phyloP scores from a whole-genome alignment of 2,888 invertebrate genomes.

The Diarsia dahlii region DNA sequence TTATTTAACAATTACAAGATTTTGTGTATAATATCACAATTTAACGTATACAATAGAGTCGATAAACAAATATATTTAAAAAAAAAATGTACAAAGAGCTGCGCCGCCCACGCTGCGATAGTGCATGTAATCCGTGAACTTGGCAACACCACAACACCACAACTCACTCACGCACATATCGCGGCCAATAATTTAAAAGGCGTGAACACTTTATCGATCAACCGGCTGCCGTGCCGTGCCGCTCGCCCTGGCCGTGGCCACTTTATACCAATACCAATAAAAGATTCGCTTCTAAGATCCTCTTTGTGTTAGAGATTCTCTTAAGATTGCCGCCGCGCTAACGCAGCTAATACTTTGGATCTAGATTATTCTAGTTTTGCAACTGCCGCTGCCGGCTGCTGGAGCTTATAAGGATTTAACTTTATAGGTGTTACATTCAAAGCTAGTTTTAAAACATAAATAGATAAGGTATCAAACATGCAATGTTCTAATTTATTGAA shows the following conservation, averaged over 20 bases:
- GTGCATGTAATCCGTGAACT: constrained; percentile 54
- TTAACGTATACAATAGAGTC: constrained; percentile 3
- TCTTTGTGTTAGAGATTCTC: constrained; percentile 57
- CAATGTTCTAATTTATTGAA: background rate
- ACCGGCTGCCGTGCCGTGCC: constrained; percentile 39
- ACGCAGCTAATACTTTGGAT: constrained; percentile 35
- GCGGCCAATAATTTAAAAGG: constrained; percentile 65
- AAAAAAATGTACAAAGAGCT: constrained; percentile 45
- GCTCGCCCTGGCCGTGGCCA: constrained; percentile 46
- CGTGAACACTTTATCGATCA: constrained; percentile 63
- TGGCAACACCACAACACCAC: constrained; percentile 63
- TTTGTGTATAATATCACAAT: background rate
- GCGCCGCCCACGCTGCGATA: constrained; percentile 51
- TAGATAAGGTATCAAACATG: background rate
- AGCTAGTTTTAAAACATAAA: background rate
- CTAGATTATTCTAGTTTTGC: constrained; percentile 44
- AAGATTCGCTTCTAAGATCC: constrained; percentile 58
- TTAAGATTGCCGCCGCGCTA: constrained; percentile 49
- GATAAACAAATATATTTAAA: constrained; percentile 19
- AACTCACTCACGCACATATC: constrained; percentile 66
- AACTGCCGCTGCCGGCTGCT: constrained; percentile 21
- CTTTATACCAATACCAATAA: constrained; percentile 56
- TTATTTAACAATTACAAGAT: constrained; percentile 3
- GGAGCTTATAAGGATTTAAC: constrained; percentile 1
- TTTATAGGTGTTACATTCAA: background rate